phyloP scores from a whole-genome alignment of 2,113 vertebrate species.

The Hemicordylus capensis region DNA sequence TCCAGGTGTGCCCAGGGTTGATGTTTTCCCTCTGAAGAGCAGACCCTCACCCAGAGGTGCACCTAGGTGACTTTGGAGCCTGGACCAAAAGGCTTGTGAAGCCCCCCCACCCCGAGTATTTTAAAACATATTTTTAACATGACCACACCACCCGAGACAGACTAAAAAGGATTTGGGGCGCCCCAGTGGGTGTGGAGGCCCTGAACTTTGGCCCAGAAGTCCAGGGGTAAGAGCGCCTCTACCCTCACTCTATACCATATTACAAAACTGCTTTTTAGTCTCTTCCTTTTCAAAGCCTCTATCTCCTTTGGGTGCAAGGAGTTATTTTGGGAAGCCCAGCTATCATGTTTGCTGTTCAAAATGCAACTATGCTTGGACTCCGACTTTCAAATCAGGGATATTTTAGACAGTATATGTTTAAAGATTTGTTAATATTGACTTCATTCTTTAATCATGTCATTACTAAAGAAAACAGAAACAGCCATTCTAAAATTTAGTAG shows the following conservation, averaged over 20 bases:
- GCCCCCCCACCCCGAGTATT: too few relatives aligned
- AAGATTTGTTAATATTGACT: conserved; percentile 54
- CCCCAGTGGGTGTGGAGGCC: too few relatives aligned
- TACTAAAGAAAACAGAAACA: conserved; percentile 68
- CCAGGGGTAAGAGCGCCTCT: too few relatives aligned
- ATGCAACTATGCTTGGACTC: background rate
- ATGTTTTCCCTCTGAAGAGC: too few relatives aligned
- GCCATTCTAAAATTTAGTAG: conserved; percentile 46
- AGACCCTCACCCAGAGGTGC: too few relatives aligned
- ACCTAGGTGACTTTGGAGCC: too few relatives aligned
- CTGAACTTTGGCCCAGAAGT: too few relatives aligned
- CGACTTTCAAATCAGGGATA: conserved; percentile 10
- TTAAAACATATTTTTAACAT: too few relatives aligned
- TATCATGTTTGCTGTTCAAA: conserved; percentile 1
- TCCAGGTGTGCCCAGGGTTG: too few relatives aligned
- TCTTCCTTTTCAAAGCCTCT: background rate
- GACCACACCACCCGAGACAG: too few relatives aligned
- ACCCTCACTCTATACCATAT: background rate
- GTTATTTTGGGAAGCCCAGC: conserved; percentile 18
- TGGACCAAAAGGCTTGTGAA: too few relatives aligned
- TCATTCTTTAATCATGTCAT: conserved; percentile 59
- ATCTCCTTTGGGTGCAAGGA: background rate
- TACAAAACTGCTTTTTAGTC: background rate
- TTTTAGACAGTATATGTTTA: conserved; percentile 52
- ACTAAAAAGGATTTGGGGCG: too few relatives aligned